Evolutionary conservation across 2,888 invertebrate species (phyloP).

Genomic region (Ormyrus rosae): DNA sequence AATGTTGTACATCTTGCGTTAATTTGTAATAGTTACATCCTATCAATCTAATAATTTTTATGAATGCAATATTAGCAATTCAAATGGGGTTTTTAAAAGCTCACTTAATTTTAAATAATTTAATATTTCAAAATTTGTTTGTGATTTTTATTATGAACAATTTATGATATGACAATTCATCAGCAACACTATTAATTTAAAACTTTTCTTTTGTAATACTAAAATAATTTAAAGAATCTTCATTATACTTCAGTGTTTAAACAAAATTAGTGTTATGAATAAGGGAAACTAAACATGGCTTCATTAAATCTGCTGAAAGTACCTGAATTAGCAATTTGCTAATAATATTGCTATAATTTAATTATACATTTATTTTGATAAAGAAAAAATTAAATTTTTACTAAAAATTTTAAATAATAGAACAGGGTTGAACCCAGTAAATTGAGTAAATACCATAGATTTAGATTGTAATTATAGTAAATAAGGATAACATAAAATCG

Average conservation of each 20-base stretch:
- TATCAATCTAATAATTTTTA: conserved; percentile 16
- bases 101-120: conserved; percentile 7
- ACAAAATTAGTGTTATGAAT: too few species aligned
- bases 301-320: too few species aligned
- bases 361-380: conserved; percentile 9
- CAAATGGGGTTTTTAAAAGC: conserved; percentile 3
- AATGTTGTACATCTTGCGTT: conserved; percentile 46
- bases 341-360: background rate
- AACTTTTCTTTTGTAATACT: too few species aligned
- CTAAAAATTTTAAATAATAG: conserved; percentile 29
- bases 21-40: conserved; percentile 34
- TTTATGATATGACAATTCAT: background rate
- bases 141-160: background rate
- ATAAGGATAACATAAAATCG: conserved; percentile 52
- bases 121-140: background rate
- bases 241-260: too few species aligned
- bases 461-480: conserved; percentile 48
- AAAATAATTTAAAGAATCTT: too few species aligned
- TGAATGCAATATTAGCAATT: conserved; percentile 1
- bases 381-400: conserved; percentile 2
- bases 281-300: too few species aligned
- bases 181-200: too few species aligned
- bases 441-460: conserved; percentile 38
- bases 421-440: conserved; percentile 46
- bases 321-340: background rate